Evolutionary conservation across 2,113 vertebrate species (phyloP).

Genomic region (Strix uralensis): DNA sequence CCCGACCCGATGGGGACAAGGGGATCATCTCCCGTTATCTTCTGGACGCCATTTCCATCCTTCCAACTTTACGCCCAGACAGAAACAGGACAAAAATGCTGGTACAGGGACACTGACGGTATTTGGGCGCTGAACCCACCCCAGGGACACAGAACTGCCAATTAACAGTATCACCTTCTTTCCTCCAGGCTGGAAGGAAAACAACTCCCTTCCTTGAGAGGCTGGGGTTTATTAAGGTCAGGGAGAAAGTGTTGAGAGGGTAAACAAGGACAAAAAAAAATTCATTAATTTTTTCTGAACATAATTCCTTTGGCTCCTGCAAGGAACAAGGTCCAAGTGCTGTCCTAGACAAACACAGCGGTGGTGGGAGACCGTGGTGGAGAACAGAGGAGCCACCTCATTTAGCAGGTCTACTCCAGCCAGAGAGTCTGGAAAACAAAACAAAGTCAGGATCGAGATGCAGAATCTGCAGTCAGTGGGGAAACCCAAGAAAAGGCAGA

Average conservation of each 20-base stretch:
- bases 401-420: neutral
- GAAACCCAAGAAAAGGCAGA: neutral
- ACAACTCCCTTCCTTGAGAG: neutral
- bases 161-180: neutral
- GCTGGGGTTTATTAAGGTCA: neutral
- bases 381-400: neutral
- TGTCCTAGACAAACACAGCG: neutral
- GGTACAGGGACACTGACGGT: rapidly evolving
- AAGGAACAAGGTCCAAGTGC: neutral
- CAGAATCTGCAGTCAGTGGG: neutral
- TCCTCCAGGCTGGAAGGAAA: neutral
- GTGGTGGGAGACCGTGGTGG: neutral
- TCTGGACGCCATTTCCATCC: neutral
- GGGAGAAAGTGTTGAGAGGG: neutral
- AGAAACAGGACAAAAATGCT: neutral
- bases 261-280: neutral
- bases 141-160: neutral
- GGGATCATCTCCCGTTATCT: neutral
- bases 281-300: neutral
- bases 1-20: neutral
- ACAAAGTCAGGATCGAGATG: neutral
- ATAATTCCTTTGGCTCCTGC: neutral
- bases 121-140: neutral
- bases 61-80: neutral
- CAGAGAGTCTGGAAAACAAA: neutral